Base-by-base conservation (phyloP, 2,888 invertebrate genomes). In the Lepidochrysops patricia region DNA sequence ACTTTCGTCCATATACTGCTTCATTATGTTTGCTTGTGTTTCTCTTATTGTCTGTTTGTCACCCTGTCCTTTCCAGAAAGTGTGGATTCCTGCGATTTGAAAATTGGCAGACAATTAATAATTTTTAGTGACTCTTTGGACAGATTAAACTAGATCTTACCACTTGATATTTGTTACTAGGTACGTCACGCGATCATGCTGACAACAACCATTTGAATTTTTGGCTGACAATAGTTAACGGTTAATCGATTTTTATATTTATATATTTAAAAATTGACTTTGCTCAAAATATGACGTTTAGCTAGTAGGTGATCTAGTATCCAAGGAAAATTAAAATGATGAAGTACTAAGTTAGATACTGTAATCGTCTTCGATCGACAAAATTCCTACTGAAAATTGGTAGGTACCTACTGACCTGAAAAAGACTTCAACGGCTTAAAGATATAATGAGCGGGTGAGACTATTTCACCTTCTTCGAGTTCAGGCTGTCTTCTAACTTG, bases 21-120 rank as follows among this genome's bases (percentile, higher is more conserved):
- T 88, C 95, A 96, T 96, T 63, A 94, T 92, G 62, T 88, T 89
- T 1, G 93, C 92, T 83, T 94, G 94, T 1, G 91, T 90, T 29
- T 73, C 77, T 64, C 93, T 88, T 60, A 94, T 92, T 5, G 86
- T 90, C 4, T 90, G 79, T 61, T 72, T 79, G 64, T 91, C 88
- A 12, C 90, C 91, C 74, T 91, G 89, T 2, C 89, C 90, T 71
- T 91, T 91, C 92, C 91, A 92, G 72, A 92, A 92, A 1, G 90
- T 85, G 64, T 90, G 90, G 59, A 87, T 82, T 63, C 84, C 89
- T 84, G 60, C 7, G 61, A 13, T 12, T 13, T 29, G 48, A 35
- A n/a, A 37, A 32, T 43, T 19, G 43, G 43, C 9, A n/a, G 7
- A 9, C 7, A 6, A 29, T 29, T 43, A 2, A 9, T 29, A 6